Conservation (phyloP, 2,888 invertebrate genomes). For the Lasioglossum marginatum region DNA sequence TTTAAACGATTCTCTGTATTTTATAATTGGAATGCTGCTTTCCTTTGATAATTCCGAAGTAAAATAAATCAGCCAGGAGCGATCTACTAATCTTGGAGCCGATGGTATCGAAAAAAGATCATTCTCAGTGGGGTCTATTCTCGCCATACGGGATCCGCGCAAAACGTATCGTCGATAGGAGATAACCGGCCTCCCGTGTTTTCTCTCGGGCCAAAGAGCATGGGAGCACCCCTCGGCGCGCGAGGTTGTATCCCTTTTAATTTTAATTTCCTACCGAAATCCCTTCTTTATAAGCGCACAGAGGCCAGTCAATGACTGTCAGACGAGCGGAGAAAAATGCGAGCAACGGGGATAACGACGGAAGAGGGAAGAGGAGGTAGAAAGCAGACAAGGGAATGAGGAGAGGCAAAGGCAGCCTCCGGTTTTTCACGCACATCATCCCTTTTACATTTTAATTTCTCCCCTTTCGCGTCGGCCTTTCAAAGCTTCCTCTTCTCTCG, state of each 20-base stretch:
- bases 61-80: neutral
- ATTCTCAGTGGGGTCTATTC: constrained; percentile 7
- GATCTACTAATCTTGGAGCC: neutral
- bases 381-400: constrained; percentile 37
- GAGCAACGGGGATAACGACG: constrained; percentile 43
- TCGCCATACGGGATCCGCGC: constrained; percentile 18
- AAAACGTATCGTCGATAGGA: constrained; percentile 53
- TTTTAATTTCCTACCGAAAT: constrained; percentile 82
- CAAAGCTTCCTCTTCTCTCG: constrained; percentile 71
- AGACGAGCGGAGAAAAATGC: constrained; percentile 64
- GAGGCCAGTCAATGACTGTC: constrained; percentile 67
- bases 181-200: constrained; percentile 50
- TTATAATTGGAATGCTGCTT: neutral
- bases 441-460: constrained; percentile 84
- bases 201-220: constrained; percentile 65
- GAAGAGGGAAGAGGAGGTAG: constrained; percentile 41
- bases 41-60: neutral
- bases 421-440: constrained; percentile 83
- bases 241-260: constrained; percentile 76
- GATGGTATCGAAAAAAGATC: neutral
- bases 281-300: constrained; percentile 74
- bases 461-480: constrained; percentile 82
- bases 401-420: constrained; percentile 70
- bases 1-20: neutral
- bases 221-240: constrained; percentile 60